Conservation (phyloP, 2,113 vertebrate genomes). For the Nycticryphes semicollaris region DNA sequence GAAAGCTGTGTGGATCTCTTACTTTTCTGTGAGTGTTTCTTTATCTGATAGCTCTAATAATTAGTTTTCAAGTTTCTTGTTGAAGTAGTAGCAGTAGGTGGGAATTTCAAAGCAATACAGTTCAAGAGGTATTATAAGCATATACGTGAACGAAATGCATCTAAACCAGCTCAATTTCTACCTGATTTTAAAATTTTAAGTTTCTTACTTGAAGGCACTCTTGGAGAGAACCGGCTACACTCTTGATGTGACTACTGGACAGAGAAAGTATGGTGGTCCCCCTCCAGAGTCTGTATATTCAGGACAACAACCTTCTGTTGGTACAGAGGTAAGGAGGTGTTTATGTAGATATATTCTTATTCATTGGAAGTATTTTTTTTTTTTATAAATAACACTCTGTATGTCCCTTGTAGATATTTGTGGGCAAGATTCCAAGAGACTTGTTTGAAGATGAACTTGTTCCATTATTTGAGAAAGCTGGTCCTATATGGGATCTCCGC, state of each 20-base stretch:
- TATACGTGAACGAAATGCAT: background rate
- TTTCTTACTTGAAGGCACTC: slow-evolving; percentile 81
- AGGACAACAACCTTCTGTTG: slow-evolving; percentile 89
- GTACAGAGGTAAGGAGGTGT: slow-evolving; percentile 87
- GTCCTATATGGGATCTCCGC: slow-evolving; percentile 95
- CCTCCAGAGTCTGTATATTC: slow-evolving; percentile 92
- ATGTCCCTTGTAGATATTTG: slow-evolving; percentile 87
- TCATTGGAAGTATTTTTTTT: background rate
- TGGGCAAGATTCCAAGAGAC: slow-evolving; percentile 97
- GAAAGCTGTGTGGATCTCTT: background rate
- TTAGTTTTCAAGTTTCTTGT: background rate
- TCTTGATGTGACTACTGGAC: slow-evolving; percentile 96
- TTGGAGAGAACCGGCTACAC: slow-evolving; percentile 95
- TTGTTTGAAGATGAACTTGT: slow-evolving; percentile 98
- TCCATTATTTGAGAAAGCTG: slow-evolving; percentile 96
- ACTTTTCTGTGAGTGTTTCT: background rate
- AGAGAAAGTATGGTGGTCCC: slow-evolving; percentile 96
- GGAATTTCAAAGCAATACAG: background rate
- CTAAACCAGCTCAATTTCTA: background rate
- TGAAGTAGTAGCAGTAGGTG: background rate
- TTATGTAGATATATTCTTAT: background rate
- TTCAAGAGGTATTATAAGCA: background rate
- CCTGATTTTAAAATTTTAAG: slow-evolving; percentile 11
- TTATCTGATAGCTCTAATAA: background rate
- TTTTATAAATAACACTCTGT: background rate